Base-by-base conservation (phyloP, 2,113 vertebrate species). In the Taurulus bubalis region DNA sequence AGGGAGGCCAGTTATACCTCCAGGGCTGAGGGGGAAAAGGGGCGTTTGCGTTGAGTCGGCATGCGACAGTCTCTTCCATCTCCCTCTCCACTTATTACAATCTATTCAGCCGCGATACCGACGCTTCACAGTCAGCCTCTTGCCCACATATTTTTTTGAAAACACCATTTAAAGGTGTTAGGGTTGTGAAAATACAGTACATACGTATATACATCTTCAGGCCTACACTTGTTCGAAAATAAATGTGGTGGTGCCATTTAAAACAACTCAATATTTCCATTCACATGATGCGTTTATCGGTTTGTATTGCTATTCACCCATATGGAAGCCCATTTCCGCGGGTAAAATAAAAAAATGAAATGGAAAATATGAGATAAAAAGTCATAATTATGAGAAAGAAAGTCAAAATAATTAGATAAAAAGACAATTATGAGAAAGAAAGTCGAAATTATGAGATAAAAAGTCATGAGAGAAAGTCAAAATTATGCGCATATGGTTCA, bases 1-100 rank as follows among this genome's bases (percentile, higher is more conserved):
- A 85, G 82, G 77, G 77, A 91, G 89, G 89, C 88, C 91, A 90
- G 87, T 82, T 45, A 22, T 69, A 42, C 79, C 91, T 87, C 79
- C 7, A 20, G 71, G 88, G 75, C 59, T 34, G 47, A 85, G 53
- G 53, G 38, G 59, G 9, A 10, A 62, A 56, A 71, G 68, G 28
- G 73, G 36, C 8, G 53, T 42, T 77, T 8, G 70, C 16, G 11
- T 78, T 34, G 79, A 85, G 85, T 80, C 22, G 26, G 75, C 58
- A 15, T 66, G 73, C 34, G 72, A 88, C 86, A 80, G 83, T 84
- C 77, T 63, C 78, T 86, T 87, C 84, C 75, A 63, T 82, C 75
- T 80, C 79, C 42, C 56, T 70, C 78, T 42, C 2, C 68, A 38
- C 60, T 59, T n/a, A 40, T 71, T 87, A 68, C 69, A 45, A 0